Evolutionary conservation across 2,888 invertebrate species (phyloP).

Genomic region (Lymantria dispar): DNA sequence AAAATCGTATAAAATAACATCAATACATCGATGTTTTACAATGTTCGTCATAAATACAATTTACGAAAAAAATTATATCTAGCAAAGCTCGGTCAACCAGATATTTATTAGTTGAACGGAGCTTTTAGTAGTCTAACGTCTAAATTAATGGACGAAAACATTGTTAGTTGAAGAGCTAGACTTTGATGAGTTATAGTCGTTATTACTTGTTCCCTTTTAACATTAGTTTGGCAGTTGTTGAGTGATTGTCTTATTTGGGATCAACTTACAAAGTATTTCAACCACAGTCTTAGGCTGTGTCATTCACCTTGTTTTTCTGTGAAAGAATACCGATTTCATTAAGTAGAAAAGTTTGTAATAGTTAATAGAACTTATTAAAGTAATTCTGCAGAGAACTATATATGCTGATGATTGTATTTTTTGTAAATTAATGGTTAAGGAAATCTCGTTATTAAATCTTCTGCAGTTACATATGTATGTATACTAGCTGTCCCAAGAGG

Average conservation of each 20-base stretch:
- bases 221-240: constrained; percentile 13
- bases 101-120: not conserved
- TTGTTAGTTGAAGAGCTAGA: not conserved
- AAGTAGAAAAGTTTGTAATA: constrained; percentile 1
- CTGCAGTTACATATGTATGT: no score
- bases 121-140: not conserved
- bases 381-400: no score
- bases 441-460: no score
- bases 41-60: no score
- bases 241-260: constrained; percentile 13
- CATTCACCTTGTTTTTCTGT: constrained; percentile 11
- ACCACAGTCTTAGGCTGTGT: constrained; percentile 11
- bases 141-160: not conserved
- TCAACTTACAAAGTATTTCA: constrained; percentile 8
- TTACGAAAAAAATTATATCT: no score
- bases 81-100: not conserved
- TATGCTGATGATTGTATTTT: no score
- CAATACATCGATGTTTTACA: no score
- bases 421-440: no score
- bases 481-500: no score
- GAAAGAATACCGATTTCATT: not conserved
- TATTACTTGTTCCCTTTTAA: constrained; percentile 10
- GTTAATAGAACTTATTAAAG: no score
- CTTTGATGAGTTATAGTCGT: constrained; percentile 8
- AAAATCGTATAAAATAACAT: no score